Base-by-base conservation (phyloP, 2,888 invertebrate genomes). In the Thera obeliscata region DNA sequence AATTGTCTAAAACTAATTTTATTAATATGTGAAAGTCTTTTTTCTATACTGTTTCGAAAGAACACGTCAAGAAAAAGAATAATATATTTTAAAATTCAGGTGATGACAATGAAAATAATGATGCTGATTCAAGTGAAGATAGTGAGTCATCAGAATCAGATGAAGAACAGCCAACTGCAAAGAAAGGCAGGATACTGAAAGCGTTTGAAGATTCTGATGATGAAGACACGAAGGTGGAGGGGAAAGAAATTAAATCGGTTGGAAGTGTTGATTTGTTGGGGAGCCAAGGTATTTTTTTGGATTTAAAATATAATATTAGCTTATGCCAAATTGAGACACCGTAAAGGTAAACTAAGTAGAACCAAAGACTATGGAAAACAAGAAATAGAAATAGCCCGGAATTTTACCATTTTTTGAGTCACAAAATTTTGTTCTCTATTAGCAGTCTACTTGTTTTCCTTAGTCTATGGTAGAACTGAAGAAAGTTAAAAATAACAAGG, bases 201-300 rank as follows among this genome's bases (percentile, higher is more conserved):
- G 93, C 93, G 0, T 93, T 93, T 79, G 92, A 91, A 79, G 93
- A 93, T 78, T 93, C 93, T 1, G 93, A 93, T 79, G 92, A 93
- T 72, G 93, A 93, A 74, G 81, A 81, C 35, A 9, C 54, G 11
- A 61, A 60, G 41, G 60, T 22, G 35, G 46, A 46, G 22, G 55
- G 58, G 5, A 74, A 73, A 12, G 54, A 66, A 6, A 55, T 8
- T 12, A 57, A 73, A 61, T 58, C 66, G 38, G 41, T 41, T 36
- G 67, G 50, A 43, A 66, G 56, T 54, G 59, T 55, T 6, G 61
- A 66, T 55, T 41, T 66, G 50, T 22, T 62, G 43, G 60, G 59
- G 46, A 78, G 71, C 70, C 80, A 79, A 67, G 91, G 90, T 90
- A 11, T 8, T 3, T 55, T 36, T 1, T 56, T 52, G 35, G 6